Evolutionary conservation across 2,797 vertebrate genomes (phyloP), one percentile per base, ranked within the genome.

Genomic region (Oreochromis mossambicus): DNA sequence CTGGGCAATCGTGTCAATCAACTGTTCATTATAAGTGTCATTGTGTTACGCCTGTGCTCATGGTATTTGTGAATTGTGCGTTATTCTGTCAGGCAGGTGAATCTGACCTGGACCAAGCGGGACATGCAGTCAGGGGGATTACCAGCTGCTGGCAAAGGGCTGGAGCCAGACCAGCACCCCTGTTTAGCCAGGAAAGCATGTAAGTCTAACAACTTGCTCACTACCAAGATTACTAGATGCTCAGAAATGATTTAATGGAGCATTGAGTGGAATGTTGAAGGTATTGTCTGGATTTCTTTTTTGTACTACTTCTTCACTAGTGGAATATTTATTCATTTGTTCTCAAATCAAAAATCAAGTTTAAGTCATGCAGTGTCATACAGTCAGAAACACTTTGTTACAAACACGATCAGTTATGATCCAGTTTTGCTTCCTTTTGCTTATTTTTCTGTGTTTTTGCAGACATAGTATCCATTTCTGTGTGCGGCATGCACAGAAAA

Each of bases 51-150:
- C 9, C 5, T 50, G n/a, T 55, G 19, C 9, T 68, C 7, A 2
- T 66, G 8, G 70, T 24, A n/a, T 58, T 11, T 50, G n/a, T 58
- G 26, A 61, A 24, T 11, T 85, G 3, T 46, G 8, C 9, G 0
- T 14, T 8, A 77, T 77, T 89, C 8, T 88, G 21, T 81, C 81
- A 97, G 96, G 89, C 91, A 86, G 34, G 82, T 91, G 61, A 95
- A 95, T 85, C 86, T 93, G 81, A 95, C 94, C 29, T 97, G 96
- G 95, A 92, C 87, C 32, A 97, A 92, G 78, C 94, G 91, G 83
- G 95, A 96, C 58, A 50, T 89, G 81, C 77, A 86, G 7, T 56
- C 87, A 66, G 94, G 91, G 66, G 94, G 90, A 80, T 85, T 83
- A 32, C 75, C 82, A 61, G 54, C 85, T n/a, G 77, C 56, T 52